phyloP scores from a whole-genome alignment of 1,140 invertebrate genomes.

The Drosophila arizonae region DNA sequence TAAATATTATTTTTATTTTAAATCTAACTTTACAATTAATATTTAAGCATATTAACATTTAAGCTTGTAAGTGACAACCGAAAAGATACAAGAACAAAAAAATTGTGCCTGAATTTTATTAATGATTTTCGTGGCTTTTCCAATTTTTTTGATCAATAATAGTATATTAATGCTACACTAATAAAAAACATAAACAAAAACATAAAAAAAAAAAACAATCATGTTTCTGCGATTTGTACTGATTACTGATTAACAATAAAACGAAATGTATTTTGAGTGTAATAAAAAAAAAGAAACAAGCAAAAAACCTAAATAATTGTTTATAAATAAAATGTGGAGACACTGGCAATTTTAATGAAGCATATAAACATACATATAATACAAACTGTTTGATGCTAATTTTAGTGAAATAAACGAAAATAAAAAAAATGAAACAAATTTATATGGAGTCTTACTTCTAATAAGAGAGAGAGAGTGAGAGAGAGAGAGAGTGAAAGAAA shows the following conservation, averaged over 20 bases:
- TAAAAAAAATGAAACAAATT: slow-evolving; percentile 33
- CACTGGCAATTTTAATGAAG: slow-evolving; percentile 46
- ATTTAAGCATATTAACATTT: slow-evolving; percentile 77
- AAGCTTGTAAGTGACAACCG: slow-evolving; percentile 70
- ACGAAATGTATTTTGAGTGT: slow-evolving; percentile 32
- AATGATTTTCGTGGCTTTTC: slow-evolving; percentile 27
- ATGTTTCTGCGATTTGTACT: slow-evolving; percentile 77
- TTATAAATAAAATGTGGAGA: slow-evolving; percentile 32
- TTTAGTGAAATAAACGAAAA: slow-evolving; percentile 57
- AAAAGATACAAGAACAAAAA: slow-evolving; percentile 19
- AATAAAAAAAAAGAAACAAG: slow-evolving; percentile 9
- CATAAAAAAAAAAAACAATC: slow-evolving; percentile 35
- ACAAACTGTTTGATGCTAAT: slow-evolving; percentile 70
- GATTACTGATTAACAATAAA: slow-evolving; percentile 70
- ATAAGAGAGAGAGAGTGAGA: too few species aligned
- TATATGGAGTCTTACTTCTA: not conserved
- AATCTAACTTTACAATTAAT: slow-evolving; percentile 69
- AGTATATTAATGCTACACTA: slow-evolving; percentile 56
- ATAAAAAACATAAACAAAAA: slow-evolving; percentile 40
- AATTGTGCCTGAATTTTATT: slow-evolving; percentile 27
- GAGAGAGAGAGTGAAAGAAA: too few species aligned
- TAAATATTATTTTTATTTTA: slow-evolving; percentile 42
- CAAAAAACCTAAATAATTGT: slow-evolving; percentile 26
- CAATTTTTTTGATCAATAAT: slow-evolving; percentile 53
- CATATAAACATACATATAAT: slow-evolving; percentile 30